Conservation (phyloP, 2,888 invertebrate genomes). For the Choristoneura rosaceana region DNA sequence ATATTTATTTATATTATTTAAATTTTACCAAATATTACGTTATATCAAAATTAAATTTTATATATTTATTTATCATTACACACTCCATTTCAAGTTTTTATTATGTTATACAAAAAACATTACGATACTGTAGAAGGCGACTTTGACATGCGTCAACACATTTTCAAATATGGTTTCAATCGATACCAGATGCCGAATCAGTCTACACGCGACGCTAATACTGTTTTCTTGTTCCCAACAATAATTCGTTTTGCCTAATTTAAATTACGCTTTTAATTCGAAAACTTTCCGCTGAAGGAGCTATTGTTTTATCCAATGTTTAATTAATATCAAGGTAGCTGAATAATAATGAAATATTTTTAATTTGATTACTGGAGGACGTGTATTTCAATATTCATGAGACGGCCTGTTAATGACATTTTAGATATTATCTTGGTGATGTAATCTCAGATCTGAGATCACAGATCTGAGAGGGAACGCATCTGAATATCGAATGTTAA, state of each 20-base stretch:
- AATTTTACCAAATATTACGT: too few relatives aligned
- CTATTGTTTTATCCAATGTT: slow-evolving; percentile 59
- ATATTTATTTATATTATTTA: too few relatives aligned
- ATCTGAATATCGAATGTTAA: too few relatives aligned
- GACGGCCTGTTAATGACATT: slow-evolving; percentile 5
- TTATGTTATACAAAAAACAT: too few relatives aligned
- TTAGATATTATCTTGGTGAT: background rate
- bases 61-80: too few relatives aligned
- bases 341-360: slow-evolving; percentile 27
- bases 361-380: slow-evolving; percentile 25
- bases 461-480: too few relatives aligned
- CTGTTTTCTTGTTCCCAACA: slow-evolving; percentile 69
- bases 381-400: slow-evolving; percentile 32
- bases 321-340: slow-evolving; percentile 58
- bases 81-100: too few relatives aligned
- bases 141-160: too few relatives aligned
- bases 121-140: too few relatives aligned
- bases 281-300: slow-evolving; percentile 62
- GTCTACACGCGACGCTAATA: slow-evolving; percentile 51
- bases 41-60: too few relatives aligned
- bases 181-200: slow-evolving; percentile 8
- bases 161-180: background rate
- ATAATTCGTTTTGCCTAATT: slow-evolving; percentile 71
- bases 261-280: slow-evolving; percentile 67
- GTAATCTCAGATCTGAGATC: too few relatives aligned